Conservation (phyloP, 1,140 invertebrate species). For the Anagrus nilaparvatae region DNA sequence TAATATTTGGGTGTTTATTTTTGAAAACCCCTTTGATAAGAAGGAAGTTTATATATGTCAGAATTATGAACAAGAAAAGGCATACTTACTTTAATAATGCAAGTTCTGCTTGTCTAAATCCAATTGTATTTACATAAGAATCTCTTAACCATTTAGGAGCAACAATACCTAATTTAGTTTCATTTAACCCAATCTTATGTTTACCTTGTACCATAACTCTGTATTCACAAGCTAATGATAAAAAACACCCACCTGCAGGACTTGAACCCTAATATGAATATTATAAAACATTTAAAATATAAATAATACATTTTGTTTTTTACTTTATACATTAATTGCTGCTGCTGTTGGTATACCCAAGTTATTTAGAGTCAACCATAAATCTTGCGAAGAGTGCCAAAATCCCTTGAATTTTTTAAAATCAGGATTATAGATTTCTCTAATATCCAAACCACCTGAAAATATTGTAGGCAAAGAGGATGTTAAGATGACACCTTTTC, state of each 20-base stretch:
- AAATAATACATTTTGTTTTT: background rate
- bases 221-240: slow-evolving; percentile 73
- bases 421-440: slow-evolving; percentile 77
- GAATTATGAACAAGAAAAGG: background rate
- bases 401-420: slow-evolving; percentile 54
- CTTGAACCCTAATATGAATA: slow-evolving; percentile 70
- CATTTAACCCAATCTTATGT: slow-evolving; percentile 70
- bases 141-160: slow-evolving; percentile 66
- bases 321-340: slow-evolving; percentile 64
- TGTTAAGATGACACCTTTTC: slow-evolving; percentile 67
- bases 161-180: slow-evolving; percentile 61
- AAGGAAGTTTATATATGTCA: background rate
- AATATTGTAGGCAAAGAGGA: slow-evolving; percentile 67
- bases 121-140: slow-evolving; percentile 46
- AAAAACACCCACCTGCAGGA: slow-evolving; percentile 73
- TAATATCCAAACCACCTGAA: slow-evolving; percentile 73
- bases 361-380: slow-evolving; percentile 68
- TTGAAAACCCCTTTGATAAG: background rate
- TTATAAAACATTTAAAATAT: slow-evolving; percentile 26
- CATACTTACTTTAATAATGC: slow-evolving; percentile 43
- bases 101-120: slow-evolving; percentile 54
- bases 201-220: slow-evolving; percentile 66
- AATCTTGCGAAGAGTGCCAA: slow-evolving; percentile 66
- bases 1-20: background rate
- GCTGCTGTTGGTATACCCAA: slow-evolving; percentile 61